Evolutionary conservation across 2,888 invertebrate species (phyloP), one percentile per base, ranked within the genome.

Genomic region (Volucella bombylans): DNA sequence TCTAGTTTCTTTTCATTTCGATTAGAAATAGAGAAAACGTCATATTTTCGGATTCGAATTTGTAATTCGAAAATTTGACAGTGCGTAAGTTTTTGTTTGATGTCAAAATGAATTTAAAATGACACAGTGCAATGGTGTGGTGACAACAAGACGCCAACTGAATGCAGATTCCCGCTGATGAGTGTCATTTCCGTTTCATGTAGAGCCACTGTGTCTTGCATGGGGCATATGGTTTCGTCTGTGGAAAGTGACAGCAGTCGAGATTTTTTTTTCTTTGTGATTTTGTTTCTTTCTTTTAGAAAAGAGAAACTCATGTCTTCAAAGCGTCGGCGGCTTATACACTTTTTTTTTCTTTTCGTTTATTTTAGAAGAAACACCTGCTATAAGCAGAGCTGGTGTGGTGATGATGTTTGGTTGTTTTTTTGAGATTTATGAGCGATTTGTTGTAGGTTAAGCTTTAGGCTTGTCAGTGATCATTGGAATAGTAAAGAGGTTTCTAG

Each of bases 151-250:
- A 45, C 52, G 52, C 31, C 31, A 31, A 31, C 6, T 85, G 85
- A 72, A 85, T 85, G 85, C 81, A 85, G 85, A 85, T 85, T 81
- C 71, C 80, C 61, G 67, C 55, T 45, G 67, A 15, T 55, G 50
- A 74, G 76, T 85, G 76, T 77, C 85, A 85, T 81, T 81, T 85
- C 85, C 85, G 85, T 81, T 85, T 68, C 47, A 55, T 64, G 55
- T 67, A 68, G 76, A 71, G 61, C 54, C 54, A 71, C 54, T 61
- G 74, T 76, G 71, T 80, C 76, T 31, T 31, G 55, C 59, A 71
- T 79, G 18, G 59, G 52, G 62, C 54, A 41, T 18, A 62, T n/a
- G 18, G n/a, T 14, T 31, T 59, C 62, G 73, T 2, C 55, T 55
- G 76, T 85, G 71, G 85, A 85, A 85, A 81, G 85, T 81, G 74